Conservation (phyloP, 1,140 invertebrate genomes). For the Leptopilina clavipes region DNA sequence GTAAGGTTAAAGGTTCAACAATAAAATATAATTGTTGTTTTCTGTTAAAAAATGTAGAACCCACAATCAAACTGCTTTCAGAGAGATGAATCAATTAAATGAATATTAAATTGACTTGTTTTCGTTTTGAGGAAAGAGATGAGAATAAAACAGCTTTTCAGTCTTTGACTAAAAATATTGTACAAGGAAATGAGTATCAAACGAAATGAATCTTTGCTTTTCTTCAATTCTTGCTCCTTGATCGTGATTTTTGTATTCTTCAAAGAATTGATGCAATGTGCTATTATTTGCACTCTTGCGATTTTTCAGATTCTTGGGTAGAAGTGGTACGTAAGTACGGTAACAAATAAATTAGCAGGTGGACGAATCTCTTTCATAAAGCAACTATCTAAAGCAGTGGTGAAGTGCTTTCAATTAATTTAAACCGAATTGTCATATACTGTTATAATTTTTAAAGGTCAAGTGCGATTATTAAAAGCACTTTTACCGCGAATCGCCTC, state of each 20-base stretch:
- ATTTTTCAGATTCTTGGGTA: constrained; percentile 55
- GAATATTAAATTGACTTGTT: too few relatives aligned
- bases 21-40: background rate
- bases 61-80: background rate
- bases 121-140: background rate
- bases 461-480: background rate
- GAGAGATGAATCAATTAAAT: background rate
- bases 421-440: background rate
- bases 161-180: background rate
- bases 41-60: background rate
- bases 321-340: constrained; percentile 52
- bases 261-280: constrained; percentile 55
- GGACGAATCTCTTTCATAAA: constrained; percentile 10
- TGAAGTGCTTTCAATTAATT: constrained; percentile 36
- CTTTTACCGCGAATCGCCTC: background rate
- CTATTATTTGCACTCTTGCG: constrained; percentile 55
- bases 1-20: too few relatives aligned
- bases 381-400: background rate
- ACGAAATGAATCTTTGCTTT: background rate
- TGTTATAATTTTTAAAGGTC: background rate
- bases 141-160: too few relatives aligned
- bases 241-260: background rate
- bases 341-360: constrained; percentile 10
- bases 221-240: constrained; percentile 19
- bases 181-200: background rate